Evolutionary conservation across 1,140 invertebrate genomes (phyloP).

Genomic region (Drosophila kepulauana): DNA sequence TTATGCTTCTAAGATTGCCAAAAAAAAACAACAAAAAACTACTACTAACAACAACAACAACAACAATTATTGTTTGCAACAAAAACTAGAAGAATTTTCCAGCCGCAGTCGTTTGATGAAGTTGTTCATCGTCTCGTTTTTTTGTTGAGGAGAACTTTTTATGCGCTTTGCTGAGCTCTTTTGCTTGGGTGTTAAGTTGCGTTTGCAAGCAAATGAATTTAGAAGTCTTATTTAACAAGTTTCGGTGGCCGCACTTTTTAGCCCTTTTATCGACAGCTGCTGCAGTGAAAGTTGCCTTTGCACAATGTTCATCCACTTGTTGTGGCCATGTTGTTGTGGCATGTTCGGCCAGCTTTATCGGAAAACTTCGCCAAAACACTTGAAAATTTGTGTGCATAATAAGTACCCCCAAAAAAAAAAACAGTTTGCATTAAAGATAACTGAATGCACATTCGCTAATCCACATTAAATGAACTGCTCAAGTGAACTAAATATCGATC

Average conservation of each 20-base stretch:
- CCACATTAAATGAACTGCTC: slow-evolving; percentile 6
- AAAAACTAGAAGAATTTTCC: slow-evolving; percentile 33
- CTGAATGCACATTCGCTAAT: not conserved
- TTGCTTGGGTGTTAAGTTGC: slow-evolving; percentile 75
- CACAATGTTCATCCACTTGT: slow-evolving; percentile 17
- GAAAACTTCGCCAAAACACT: slow-evolving; percentile 44
- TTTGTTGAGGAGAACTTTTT: slow-evolving; percentile 50
- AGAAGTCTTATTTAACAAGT: slow-evolving; percentile 83
- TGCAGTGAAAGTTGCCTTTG: slow-evolving; percentile 58
- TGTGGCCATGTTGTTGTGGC: slow-evolving; percentile 43
- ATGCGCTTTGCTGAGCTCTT: slow-evolving; percentile 50
- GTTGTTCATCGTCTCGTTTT: slow-evolving; percentile 55
- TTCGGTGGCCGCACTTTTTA: slow-evolving; percentile 32
- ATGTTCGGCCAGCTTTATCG: slow-evolving; percentile 57
- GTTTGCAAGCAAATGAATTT: slow-evolving; percentile 76
- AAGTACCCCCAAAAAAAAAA: not conserved
- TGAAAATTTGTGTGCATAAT: slow-evolving; percentile 43
- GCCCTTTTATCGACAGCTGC: slow-evolving; percentile 64
- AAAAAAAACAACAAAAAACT: slow-evolving; percentile 41
- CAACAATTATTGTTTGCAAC: slow-evolving; percentile 12
- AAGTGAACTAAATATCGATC: not conserved
- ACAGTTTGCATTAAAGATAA: slow-evolving; percentile 6
- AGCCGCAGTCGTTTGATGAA: slow-evolving; percentile 73
- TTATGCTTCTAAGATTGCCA: slow-evolving; percentile 62
- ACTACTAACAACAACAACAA: slow-evolving; percentile 8